A percentile compares a stretch with the other conserved stretches of the same genome.
Conservation (phyloP, 2,797 vertebrate genomes). For the Galaxias olidus region DNA sequence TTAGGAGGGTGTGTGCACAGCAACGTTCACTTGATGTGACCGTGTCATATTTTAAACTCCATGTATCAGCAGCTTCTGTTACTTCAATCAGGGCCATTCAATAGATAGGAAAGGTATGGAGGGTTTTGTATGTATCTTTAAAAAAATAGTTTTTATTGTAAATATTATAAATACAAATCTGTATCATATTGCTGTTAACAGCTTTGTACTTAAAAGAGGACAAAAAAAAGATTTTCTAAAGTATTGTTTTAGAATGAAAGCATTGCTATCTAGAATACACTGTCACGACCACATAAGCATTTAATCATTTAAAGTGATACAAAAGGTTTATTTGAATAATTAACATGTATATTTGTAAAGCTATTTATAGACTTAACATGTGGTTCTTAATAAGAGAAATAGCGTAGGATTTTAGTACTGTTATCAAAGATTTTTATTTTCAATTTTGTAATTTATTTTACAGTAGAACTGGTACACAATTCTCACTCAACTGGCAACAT, state of each 20-base stretch:
- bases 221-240: constrained; percentile 66
- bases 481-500: constrained; percentile 61
- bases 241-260: constrained; percentile 66
- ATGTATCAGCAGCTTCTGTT: not conserved
- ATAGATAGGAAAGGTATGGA: constrained; percentile 45
- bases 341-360: constrained; percentile 98
- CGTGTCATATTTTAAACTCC: not conserved
- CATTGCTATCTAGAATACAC: constrained; percentile 84
- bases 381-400: constrained; percentile 77
- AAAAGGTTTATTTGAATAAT: constrained; percentile 85
- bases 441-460: constrained; percentile 92
- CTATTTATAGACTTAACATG: constrained; percentile 94
- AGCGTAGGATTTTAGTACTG: constrained; percentile 83
- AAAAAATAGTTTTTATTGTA: constrained; percentile 87
- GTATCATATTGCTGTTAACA: constrained; percentile 76
- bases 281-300: constrained; percentile 80
- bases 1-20: not conserved
- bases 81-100: constrained; percentile 54
- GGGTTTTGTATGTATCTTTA: constrained; percentile 73
- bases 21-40: not conserved
- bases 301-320: constrained; percentile 81
- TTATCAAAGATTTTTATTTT: constrained; percentile 79
- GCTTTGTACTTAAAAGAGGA: constrained; percentile 68
- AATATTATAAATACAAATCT: constrained; percentile 86
- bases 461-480: constrained; percentile 74